These are phyloP conservation scores for Apodemus speciosus DNA, from an alignment of 2,113 vertebrate genomes.

Conservation along the genomic window DNA sequence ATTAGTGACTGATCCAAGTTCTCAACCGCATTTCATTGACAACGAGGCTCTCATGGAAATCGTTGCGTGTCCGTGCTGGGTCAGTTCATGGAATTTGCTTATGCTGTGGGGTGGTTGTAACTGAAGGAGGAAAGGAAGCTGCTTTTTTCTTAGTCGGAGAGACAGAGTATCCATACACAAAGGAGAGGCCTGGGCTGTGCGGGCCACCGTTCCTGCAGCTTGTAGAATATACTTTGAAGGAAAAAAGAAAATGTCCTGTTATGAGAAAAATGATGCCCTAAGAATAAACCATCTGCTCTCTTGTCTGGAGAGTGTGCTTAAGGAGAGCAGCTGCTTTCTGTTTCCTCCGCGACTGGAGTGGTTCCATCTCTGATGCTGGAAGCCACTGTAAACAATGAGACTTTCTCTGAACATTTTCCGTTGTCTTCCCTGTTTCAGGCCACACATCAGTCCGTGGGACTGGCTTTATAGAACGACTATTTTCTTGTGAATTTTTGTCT, in stretches of 20 bases:
- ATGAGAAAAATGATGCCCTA: neutral
- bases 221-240: neutral
- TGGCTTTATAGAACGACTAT: neutral
- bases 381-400: neutral
- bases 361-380: neutral
- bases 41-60: neutral
- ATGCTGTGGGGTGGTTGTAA: neutral
- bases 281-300: slow-evolving; percentile 40
- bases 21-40: neutral
- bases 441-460: neutral
- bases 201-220: neutral
- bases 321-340: slow-evolving; percentile 35
- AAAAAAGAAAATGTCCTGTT: slow-evolving; percentile 23
- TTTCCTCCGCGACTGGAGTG: neutral
- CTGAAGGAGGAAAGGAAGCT: neutral
- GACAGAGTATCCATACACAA: neutral
- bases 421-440: neutral
- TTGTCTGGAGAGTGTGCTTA: accelerated
- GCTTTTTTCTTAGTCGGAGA: neutral
- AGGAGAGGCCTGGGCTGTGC: neutral
- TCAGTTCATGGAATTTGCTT: neutral
- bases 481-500: neutral
- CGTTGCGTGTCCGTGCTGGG: neutral
- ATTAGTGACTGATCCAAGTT: neutral
- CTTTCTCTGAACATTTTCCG: slow-evolving; percentile 5